Conservation (phyloP, 2,113 vertebrate species). For the Cyanoderma ruficeps region DNA sequence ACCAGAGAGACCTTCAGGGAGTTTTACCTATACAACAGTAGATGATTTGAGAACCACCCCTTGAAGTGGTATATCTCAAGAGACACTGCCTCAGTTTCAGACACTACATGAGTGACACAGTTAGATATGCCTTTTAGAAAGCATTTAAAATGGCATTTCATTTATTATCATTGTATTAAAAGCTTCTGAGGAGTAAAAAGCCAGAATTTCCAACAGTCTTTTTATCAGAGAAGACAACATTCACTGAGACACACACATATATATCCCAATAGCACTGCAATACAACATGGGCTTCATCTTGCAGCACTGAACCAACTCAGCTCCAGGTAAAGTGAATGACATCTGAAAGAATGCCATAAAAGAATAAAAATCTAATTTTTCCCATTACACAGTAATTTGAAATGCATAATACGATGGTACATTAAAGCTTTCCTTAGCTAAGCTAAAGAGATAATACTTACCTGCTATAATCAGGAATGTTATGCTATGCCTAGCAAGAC, state of each 20-base stretch:
- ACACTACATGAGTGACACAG: neutral
- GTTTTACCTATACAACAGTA: neutral
- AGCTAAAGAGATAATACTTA: neutral
- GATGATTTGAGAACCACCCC: neutral
- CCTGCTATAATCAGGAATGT: neutral
- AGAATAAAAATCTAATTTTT: neutral
- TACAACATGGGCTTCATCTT: neutral
- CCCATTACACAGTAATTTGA: neutral
- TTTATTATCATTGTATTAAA: neutral
- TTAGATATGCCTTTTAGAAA: neutral
- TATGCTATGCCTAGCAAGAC: neutral
- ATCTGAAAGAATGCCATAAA: neutral
- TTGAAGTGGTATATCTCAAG: neutral
- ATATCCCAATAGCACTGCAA: neutral
- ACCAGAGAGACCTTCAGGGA: neutral
- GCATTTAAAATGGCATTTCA: neutral
- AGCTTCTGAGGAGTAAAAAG: neutral
- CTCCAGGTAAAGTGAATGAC: neutral
- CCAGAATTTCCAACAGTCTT: neutral
- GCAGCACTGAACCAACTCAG: neutral
- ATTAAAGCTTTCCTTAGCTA: neutral
- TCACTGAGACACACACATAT: neutral
- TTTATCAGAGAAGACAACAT: neutral
- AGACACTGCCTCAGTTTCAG: neutral
- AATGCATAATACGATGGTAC: neutral